phyloP scores from a whole-genome alignment of 1,140 invertebrate genomes.

The Oreohelix idahoensis region DNA sequence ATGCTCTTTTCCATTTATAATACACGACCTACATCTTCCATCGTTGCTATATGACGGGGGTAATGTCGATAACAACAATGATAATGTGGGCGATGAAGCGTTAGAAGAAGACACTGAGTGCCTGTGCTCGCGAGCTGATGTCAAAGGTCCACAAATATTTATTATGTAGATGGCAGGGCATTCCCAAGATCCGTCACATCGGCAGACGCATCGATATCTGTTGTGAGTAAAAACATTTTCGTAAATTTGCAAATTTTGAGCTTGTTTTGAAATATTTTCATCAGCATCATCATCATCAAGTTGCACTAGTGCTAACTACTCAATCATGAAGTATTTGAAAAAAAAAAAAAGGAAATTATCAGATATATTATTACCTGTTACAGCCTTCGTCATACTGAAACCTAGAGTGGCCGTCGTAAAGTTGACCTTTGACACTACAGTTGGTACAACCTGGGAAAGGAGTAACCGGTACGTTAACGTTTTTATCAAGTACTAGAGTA shows the following conservation, averaged over 20 bases:
- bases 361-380: slow-evolving; percentile 28
- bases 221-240: neutral
- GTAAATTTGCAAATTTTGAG: too few species aligned
- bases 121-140: neutral
- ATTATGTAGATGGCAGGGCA: slow-evolving; percentile 49
- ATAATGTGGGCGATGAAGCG: neutral
- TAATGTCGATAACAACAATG: neutral
- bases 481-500: too few species aligned
- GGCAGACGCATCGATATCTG: slow-evolving; percentile 47
- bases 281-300: too few species aligned
- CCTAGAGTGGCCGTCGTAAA: slow-evolving; percentile 53
- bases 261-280: too few species aligned
- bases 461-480: too few species aligned
- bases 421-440: slow-evolving; percentile 50
- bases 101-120: neutral
- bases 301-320: too few species aligned
- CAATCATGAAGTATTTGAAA: too few species aligned
- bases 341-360: too few species aligned
- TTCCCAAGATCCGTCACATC: slow-evolving; percentile 56
- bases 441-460: slow-evolving; percentile 46
- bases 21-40: neutral
- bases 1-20: slow-evolving; percentile 14
- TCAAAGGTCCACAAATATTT: slow-evolving; percentile 43
- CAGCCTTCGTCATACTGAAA: slow-evolving; percentile 53
- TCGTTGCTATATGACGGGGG: neutral